A percentile compares a stretch with the other conserved stretches of the same genome.
phyloP scores from a whole-genome alignment of 1,140 invertebrate species.

The Lasioglossum albipes region DNA sequence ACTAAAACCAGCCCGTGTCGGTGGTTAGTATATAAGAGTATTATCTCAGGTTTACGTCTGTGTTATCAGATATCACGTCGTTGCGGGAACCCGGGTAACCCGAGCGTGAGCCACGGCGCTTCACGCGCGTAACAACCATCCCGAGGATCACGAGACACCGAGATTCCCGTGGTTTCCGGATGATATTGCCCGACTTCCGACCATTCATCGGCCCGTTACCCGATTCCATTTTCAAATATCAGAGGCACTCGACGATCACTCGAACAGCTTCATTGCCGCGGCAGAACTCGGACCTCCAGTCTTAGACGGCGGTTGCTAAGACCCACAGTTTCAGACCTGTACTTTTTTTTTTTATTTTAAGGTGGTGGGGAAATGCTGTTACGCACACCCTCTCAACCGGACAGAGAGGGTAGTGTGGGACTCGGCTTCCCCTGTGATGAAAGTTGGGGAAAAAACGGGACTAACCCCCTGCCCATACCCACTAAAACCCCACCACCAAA shows the following conservation, averaged over 20 bases:
- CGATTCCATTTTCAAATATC: not conserved
- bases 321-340: too few relatives aligned
- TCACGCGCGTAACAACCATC: not conserved
- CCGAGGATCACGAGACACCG: not conserved
- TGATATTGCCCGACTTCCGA: not conserved
- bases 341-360: too few relatives aligned
- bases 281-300: too few relatives aligned
- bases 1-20: slow-evolving; percentile 55
- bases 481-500: too few relatives aligned
- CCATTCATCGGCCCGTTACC: not conserved
- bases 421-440: too few relatives aligned
- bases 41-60: slow-evolving; percentile 60
- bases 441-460: too few relatives aligned
- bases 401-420: too few relatives aligned
- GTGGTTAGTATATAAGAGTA: slow-evolving; percentile 50
- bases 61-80: slow-evolving; percentile 58
- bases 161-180: not conserved
- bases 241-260: not conserved
- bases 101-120: slow-evolving; percentile 10
- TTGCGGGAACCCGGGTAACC: slow-evolving; percentile 28
- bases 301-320: too few relatives aligned
- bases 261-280: not conserved
- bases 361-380: too few relatives aligned
- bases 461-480: too few relatives aligned
- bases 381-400: too few relatives aligned